Evolutionary conservation across 1,140 invertebrate species (phyloP).

Genomic region (Drosophila micromelanica): DNA sequence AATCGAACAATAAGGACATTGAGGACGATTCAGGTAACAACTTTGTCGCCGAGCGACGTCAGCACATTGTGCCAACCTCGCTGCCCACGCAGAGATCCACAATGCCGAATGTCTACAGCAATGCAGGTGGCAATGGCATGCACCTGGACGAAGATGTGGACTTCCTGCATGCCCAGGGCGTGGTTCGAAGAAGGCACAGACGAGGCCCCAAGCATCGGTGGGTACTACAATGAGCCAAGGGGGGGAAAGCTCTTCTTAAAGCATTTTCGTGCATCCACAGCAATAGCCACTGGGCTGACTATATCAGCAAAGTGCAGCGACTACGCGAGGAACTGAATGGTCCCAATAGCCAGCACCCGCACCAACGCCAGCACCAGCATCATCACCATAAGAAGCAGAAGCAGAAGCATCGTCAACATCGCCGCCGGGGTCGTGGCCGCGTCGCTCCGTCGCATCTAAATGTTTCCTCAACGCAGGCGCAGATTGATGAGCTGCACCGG

Average conservation of each 20-base stretch:
- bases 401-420: constrained; percentile 49
- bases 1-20: constrained; percentile 84
- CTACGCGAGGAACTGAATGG: constrained; percentile 74
- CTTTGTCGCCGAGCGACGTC: constrained; percentile 69
- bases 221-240: constrained; percentile 8
- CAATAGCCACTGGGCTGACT: constrained; percentile 51
- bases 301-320: constrained; percentile 62
- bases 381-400: constrained; percentile 58
- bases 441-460: constrained; percentile 31
- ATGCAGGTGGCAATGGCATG: constrained; percentile 82
- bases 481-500: constrained; percentile 34
- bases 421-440: constrained; percentile 42
- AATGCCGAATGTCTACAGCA: constrained; percentile 80
- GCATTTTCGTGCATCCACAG: neutral
- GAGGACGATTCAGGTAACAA: constrained; percentile 82
- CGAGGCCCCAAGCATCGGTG: constrained; percentile 76
- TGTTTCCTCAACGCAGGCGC: constrained; percentile 28
- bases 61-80: constrained; percentile 76
- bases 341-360: constrained; percentile 50
- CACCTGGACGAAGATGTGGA: constrained; percentile 77
- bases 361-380: constrained; percentile 42
- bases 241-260: too few relatives aligned
- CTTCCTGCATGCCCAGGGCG: constrained; percentile 68
- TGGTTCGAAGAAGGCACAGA: constrained; percentile 70
- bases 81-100: constrained; percentile 78